phyloP scores from a whole-genome alignment of 2,888 invertebrate genomes.

The Aleiodes alternator region DNA sequence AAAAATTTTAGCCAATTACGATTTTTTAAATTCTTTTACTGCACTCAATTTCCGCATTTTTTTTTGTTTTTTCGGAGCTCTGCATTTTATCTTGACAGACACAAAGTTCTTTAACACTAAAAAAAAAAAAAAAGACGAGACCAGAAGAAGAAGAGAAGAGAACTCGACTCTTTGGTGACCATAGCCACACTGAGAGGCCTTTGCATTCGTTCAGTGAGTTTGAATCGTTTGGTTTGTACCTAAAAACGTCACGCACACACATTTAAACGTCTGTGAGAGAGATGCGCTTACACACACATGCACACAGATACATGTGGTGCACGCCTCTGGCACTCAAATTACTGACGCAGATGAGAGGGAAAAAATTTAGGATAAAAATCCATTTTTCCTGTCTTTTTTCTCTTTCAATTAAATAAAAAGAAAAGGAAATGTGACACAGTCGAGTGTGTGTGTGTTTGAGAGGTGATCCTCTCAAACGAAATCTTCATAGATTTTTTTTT shows the following conservation, averaged over 20 bases:
- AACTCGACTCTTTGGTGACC: conserved; percentile 23
- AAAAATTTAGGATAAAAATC: no score
- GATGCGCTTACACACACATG: neutral
- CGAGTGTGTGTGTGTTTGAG: conserved; percentile 8
- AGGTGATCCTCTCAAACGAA: neutral
- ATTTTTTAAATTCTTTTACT: no score
- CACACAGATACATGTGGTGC: no score
- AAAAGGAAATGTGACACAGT: conserved; percentile 10
- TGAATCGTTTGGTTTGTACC: conserved; percentile 21
- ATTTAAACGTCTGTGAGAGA: neutral
- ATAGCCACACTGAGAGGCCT: conserved; percentile 19
- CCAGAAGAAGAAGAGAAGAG: neutral
- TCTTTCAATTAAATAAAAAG: conserved; percentile 5
- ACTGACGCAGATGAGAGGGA: neutral
- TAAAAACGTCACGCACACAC: neutral
- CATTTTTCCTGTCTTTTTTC: neutral
- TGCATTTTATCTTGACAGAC: no score
- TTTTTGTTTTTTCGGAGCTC: no score
- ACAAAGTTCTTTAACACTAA: no score
- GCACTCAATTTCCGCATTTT: no score
- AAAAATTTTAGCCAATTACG: no score
- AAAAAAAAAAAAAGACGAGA: no score
- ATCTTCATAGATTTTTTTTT: neutral
- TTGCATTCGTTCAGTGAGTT: conserved; percentile 8
- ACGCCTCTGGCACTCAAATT: conserved; percentile 16